Conservation (phyloP, 2,113 vertebrate genomes). For the Sitta europaea region DNA sequence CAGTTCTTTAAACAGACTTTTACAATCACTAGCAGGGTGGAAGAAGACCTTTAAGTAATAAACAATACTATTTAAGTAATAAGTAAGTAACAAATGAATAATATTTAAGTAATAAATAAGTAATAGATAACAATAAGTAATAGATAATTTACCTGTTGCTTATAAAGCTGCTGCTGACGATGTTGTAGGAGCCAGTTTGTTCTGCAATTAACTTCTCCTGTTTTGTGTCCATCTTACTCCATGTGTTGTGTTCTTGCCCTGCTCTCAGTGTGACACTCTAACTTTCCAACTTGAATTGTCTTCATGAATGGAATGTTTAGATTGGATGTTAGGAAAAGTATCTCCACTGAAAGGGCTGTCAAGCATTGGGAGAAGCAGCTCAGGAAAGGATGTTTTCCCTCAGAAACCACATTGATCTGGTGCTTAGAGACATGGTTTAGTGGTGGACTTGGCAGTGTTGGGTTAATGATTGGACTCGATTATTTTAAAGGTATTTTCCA, state of each 20-base stretch:
- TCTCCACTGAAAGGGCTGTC: background rate
- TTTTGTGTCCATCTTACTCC: background rate
- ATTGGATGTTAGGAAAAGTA: background rate
- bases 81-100: background rate
- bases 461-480: background rate
- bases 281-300: background rate
- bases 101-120: background rate
- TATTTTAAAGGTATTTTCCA: background rate
- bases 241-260: background rate
- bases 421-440: background rate
- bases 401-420: background rate
- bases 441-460: background rate
- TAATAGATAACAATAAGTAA: background rate
- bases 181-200: background rate
- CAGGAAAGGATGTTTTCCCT: background rate
- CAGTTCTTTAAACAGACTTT: background rate
- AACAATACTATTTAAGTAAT: background rate
- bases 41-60: background rate
- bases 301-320: background rate
- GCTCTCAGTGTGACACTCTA: background rate
- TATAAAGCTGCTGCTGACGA: background rate
- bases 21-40: background rate
- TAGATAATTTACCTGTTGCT: background rate
- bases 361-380: background rate
- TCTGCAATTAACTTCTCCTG: background rate